Evolutionary conservation across 2,888 invertebrate species (phyloP).

Genomic region (Acanthosepion pharaonis): DNA sequence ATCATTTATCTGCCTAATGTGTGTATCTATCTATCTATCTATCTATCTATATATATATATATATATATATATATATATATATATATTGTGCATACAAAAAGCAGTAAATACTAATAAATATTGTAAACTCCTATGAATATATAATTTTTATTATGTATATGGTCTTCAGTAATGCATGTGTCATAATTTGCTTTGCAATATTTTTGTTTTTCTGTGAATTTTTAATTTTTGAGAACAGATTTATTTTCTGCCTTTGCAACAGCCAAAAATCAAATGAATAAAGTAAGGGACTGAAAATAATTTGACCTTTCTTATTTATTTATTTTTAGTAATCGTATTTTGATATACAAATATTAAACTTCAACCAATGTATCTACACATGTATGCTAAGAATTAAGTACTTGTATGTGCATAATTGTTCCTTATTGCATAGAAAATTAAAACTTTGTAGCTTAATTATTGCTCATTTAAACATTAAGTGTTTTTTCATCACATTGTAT

Average conservation of each 20-base stretch:
- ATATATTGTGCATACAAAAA: no score
- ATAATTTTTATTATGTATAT: not conserved
- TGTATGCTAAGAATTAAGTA: not conserved
- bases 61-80: not conserved
- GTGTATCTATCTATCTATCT: no score
- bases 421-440: not conserved
- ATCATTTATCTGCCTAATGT: no score
- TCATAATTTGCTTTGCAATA: slow-evolving; percentile 18
- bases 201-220: not conserved
- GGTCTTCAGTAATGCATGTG: not conserved
- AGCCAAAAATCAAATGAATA: not conserved
- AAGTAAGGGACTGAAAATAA: not conserved
- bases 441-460: not conserved
- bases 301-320: not conserved
- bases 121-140: not conserved
- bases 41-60: no score
- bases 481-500: not conserved
- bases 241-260: no score
- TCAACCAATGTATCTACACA: not conserved
- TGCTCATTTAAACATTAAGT: not conserved
- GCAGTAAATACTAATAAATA: not conserved
- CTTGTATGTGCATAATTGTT: not conserved
- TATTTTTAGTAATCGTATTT: not conserved
- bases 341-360: not conserved
- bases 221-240: not conserved